Evolutionary conservation across 2,113 vertebrate species (phyloP).

Genomic region (Oreotragus oreotragus): DNA sequence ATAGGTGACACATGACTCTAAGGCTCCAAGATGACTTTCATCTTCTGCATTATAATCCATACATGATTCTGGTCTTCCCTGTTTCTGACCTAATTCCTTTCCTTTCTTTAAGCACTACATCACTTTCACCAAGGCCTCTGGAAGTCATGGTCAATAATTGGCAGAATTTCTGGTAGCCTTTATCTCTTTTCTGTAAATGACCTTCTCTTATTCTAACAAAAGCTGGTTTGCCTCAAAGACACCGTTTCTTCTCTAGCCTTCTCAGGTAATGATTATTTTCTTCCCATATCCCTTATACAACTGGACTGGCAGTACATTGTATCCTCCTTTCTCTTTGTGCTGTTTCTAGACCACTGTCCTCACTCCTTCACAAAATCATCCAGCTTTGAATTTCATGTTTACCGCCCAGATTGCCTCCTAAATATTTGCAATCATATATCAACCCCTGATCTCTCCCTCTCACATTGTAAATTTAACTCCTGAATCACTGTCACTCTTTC

Average conservation of each 20-base stretch:
- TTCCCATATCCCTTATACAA: not conserved
- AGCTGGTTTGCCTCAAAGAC: not conserved
- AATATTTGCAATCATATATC: not conserved
- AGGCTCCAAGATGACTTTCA: not conserved
- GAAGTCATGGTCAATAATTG: not conserved
- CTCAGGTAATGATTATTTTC: not conserved
- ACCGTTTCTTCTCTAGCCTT: not conserved
- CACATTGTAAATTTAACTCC: not conserved
- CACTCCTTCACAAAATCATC: not conserved
- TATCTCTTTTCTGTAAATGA: not conserved
- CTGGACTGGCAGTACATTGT: not conserved
- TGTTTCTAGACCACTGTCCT: not conserved
- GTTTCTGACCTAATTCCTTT: not conserved
- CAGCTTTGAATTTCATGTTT: not conserved
- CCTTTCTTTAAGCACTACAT: not conserved
- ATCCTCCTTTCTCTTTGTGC: not conserved
- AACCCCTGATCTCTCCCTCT: not conserved
- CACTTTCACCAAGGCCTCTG: not conserved
- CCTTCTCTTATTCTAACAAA: not conserved
- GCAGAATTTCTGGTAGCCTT: not conserved
- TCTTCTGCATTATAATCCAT: not conserved
- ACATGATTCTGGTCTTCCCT: not conserved
- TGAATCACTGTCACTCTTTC: not conserved
- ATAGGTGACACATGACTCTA: not conserved
- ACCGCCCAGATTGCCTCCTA: not conserved